Percentiles rank a stretch among this genome's conserved stretches.
Evolutionary conservation across 2,113 vertebrate species (phyloP).

Genomic region (Mormyrus iriodes): DNA sequence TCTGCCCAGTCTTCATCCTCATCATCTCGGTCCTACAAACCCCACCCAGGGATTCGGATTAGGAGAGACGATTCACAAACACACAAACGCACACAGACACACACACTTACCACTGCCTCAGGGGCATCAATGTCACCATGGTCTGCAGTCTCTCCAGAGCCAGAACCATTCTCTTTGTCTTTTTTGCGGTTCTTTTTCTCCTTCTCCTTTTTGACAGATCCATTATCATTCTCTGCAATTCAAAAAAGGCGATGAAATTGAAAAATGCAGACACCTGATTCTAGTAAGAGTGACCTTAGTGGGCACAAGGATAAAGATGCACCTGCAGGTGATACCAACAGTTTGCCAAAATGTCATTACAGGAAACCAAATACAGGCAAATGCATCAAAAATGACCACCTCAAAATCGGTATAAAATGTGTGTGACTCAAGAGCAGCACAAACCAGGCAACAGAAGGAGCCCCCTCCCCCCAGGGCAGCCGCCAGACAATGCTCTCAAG

Average conservation of each 20-base stretch:
- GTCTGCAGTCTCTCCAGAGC: conserved; percentile 71
- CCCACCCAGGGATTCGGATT: not conserved
- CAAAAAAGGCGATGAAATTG: not conserved
- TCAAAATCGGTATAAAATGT: not conserved
- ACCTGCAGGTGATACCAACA: not conserved
- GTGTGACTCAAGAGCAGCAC: not conserved
- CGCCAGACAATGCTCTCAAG: not conserved
- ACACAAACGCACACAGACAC: not conserved
- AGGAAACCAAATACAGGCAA: not conserved
- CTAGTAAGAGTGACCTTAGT: not conserved
- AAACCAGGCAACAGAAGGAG: not conserved
- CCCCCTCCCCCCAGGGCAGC: not conserved
- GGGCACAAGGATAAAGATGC: not conserved
- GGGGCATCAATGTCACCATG: conserved; percentile 81
- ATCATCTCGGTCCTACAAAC: conserved; percentile 71
- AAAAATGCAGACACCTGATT: not conserved
- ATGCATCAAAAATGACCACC: not conserved
- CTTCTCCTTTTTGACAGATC: conserved; percentile 89
- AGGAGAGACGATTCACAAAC: not conserved
- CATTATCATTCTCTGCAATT: conserved; percentile 75
- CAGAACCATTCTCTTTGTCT: conserved; percentile 96
- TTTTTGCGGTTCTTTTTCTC: conserved; percentile 96
- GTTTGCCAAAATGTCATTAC: not conserved
- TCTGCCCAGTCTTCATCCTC: conserved; percentile 97
- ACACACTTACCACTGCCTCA: conserved; percentile 71